These are phyloP conservation scores for Macrophya alboannulata DNA, from an alignment of 2,888 invertebrate species.

Conservation along the genomic window DNA sequence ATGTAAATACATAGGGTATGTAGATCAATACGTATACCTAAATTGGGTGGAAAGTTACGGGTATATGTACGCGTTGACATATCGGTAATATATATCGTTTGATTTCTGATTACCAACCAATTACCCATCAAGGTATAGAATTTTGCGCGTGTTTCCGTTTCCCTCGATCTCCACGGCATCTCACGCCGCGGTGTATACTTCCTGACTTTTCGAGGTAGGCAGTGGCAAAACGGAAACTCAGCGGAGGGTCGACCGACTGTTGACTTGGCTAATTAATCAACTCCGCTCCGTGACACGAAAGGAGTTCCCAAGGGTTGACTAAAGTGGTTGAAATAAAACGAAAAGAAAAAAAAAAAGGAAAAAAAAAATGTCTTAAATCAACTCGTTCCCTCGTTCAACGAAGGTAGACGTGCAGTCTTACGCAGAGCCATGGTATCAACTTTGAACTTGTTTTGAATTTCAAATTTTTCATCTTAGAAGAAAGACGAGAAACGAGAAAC, in stretches of 20 bases:
- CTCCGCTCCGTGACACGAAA: conserved; percentile 41
- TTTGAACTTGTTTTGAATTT: conserved; percentile 50
- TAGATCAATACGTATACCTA: background rate
- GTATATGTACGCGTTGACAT: background rate
- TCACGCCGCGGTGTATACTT: conserved; percentile 13
- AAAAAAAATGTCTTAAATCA: conserved; percentile 27
- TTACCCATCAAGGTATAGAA: conserved; percentile 7
- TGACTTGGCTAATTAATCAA: conserved; percentile 53
- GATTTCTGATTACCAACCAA: conserved; percentile 44
- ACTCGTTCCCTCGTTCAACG: conserved; percentile 1
- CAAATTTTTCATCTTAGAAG: conserved; percentile 43
- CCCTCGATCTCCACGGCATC: background rate
- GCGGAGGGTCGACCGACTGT: conserved; percentile 43
- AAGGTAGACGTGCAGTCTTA: conserved; percentile 36
- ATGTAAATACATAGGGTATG: too few species aligned
- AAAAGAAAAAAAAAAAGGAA: background rate
- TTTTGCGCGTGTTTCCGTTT: conserved; percentile 34
- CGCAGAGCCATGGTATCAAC: conserved; percentile 40
- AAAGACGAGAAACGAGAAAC: conserved; percentile 1
- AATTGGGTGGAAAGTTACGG: background rate
- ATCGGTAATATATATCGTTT: background rate
- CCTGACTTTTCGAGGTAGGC: background rate
- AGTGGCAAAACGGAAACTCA: conserved; percentile 22
- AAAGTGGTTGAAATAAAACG: conserved; percentile 26
- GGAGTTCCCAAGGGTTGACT: conserved; percentile 43